phyloP scores from a whole-genome alignment of 2,113 vertebrate genomes.

The Tachuris rubrigastra region DNA sequence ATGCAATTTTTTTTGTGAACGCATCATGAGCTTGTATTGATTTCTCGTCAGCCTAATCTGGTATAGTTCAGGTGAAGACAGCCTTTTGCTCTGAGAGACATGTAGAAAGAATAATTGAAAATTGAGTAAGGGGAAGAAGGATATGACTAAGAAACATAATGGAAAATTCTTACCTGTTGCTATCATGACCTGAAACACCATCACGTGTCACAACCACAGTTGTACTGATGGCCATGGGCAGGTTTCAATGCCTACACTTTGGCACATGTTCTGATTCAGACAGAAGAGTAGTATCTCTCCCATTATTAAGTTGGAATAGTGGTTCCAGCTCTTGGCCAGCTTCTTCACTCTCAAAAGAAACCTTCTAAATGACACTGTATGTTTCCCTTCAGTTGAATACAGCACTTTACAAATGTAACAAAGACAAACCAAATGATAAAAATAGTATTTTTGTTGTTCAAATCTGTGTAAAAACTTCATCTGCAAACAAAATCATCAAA shows the following conservation, averaged over 20 bases:
- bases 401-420: not conserved
- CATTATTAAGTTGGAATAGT: not conserved
- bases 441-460: not conserved
- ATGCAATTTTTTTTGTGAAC: not conserved
- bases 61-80: not conserved
- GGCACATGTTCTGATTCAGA: not conserved
- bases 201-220: not conserved
- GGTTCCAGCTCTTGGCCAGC: not conserved
- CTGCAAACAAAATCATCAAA: not conserved
- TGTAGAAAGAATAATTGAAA: not conserved
- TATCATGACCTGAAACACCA: not conserved
- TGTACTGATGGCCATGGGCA: fast-evolving
- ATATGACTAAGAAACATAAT: not conserved
- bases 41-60: not conserved
- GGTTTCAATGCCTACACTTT: not conserved
- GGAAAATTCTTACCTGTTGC: not conserved
- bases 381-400: not conserved
- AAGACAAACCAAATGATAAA: not conserved
- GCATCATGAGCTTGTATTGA: not conserved
- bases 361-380: not conserved
- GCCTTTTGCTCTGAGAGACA: not conserved
- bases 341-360: not conserved
- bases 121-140: not conserved
- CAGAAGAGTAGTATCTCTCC: not conserved
- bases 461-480: not conserved